phyloP scores from a whole-genome alignment of 2,113 vertebrate species.

The Nothobranchius furzeri region DNA sequence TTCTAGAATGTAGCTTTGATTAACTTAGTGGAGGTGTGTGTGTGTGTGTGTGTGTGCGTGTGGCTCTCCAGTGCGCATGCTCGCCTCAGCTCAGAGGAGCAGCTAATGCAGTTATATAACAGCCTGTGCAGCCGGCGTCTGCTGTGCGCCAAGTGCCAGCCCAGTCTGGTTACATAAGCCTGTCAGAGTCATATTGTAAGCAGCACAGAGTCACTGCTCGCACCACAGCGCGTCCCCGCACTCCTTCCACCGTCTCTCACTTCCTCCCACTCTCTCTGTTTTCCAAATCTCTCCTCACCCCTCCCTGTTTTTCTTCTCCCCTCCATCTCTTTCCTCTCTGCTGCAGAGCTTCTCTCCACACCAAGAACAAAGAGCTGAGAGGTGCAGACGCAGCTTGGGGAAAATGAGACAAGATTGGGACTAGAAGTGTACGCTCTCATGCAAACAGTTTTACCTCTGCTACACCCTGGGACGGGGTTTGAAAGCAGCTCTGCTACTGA shows the following conservation, averaged over 20 bases:
- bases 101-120: slow-evolving; percentile 83
- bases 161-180: slow-evolving; percentile 80
- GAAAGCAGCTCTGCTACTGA: slow-evolving; percentile 21
- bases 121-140: slow-evolving; percentile 74
- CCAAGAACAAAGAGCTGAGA: slow-evolving; percentile 49
- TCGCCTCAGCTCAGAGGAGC: slow-evolving; percentile 67
- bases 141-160: slow-evolving; percentile 78
- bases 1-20: slow-evolving; percentile 23
- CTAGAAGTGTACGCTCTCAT: neutral
- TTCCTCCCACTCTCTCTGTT: slow-evolving; percentile 41
- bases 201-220: slow-evolving; percentile 64
- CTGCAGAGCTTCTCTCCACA: slow-evolving; percentile 34
- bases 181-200: slow-evolving; percentile 77
- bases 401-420: slow-evolving; percentile 26
- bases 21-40: slow-evolving; percentile 20
- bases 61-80: slow-evolving; percentile 63
- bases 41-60: slow-evolving; percentile 14
- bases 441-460: neutral
- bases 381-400: slow-evolving; percentile 44
- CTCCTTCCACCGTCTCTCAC: slow-evolving; percentile 59
- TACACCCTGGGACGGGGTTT: neutral
- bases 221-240: slow-evolving; percentile 64
- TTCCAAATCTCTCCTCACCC: slow-evolving; percentile 15
- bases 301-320: neutral
- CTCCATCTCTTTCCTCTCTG: slow-evolving; percentile 17